Conservation (phyloP, 2,113 vertebrate species). For the Sturnira hondurensis region DNA sequence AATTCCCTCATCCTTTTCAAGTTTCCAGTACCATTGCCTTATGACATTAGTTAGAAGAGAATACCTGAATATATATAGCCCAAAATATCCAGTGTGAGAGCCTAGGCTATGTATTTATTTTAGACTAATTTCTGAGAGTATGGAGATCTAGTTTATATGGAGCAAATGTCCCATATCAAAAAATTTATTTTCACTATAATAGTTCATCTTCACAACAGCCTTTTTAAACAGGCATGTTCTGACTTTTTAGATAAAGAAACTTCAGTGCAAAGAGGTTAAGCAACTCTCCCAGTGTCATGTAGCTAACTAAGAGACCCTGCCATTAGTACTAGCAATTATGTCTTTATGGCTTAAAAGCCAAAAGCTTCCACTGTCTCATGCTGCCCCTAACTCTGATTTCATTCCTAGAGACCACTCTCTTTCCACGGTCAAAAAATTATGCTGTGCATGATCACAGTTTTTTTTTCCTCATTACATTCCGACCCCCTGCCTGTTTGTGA, state of each 20-base stretch:
- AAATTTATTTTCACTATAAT: neutral
- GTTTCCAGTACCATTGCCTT: neutral
- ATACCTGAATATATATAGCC: neutral
- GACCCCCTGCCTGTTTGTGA: neutral
- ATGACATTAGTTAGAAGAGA: neutral
- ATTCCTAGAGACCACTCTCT: neutral
- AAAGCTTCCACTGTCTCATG: neutral
- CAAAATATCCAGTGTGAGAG: neutral
- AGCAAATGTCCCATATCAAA: neutral
- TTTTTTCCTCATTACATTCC: conserved; percentile 9
- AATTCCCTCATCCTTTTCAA: neutral
- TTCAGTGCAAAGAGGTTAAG: neutral
- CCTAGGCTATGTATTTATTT: neutral
- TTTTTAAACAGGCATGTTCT: neutral
- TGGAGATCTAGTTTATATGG: neutral
- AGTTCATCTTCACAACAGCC: neutral
- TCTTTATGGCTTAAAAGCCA: neutral
- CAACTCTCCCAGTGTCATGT: neutral
- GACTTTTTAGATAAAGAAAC: neutral
- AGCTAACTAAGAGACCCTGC: neutral
- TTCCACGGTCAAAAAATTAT: neutral
- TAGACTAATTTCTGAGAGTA: neutral
- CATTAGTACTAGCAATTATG: neutral
- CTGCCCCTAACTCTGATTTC: neutral
- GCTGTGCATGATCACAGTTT: neutral